Evolutionary conservation across 2,797 vertebrate genomes (phyloP).

Genomic region (Propithecus perrieri): DNA sequence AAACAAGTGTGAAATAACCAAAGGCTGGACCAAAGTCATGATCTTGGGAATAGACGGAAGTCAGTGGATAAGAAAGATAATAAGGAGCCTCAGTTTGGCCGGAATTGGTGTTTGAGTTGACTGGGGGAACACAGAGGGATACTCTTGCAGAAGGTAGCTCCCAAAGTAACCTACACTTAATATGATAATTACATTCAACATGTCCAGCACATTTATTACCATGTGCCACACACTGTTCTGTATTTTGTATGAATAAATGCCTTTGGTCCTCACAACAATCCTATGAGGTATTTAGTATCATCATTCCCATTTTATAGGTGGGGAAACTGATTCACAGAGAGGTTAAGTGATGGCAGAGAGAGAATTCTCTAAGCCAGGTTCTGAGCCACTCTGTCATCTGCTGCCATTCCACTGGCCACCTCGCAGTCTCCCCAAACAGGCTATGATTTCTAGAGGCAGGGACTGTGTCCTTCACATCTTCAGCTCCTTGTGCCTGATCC

Average conservation of each 20-base stretch:
- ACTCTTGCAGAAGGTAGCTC: background rate
- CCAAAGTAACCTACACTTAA: background rate
- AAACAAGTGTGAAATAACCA: background rate
- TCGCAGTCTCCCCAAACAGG: rapidly evolving
- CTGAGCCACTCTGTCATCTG: background rate
- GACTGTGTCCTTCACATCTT: background rate
- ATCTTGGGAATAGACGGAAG: background rate
- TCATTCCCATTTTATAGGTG: background rate
- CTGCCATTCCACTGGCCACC: background rate
- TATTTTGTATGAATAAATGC: background rate
- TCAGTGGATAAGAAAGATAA: background rate
- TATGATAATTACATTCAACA: background rate
- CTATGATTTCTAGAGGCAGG: background rate
- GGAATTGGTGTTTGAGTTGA: background rate
- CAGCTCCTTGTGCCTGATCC: background rate
- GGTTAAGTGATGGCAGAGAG: background rate
- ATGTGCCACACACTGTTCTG: background rate
- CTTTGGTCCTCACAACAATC: background rate
- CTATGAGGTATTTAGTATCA: background rate
- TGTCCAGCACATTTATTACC: no score
- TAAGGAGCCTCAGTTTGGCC: background rate
- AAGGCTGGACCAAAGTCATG: background rate
- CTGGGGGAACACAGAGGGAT: background rate
- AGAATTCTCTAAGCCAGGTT: background rate
- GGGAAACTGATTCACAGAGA: background rate